Percentiles rank a stretch among this genome's conserved stretches.
These are phyloP conservation scores for Protomyctophum bolini DNA, from an alignment of 2,113 vertebrate genomes.

Conservation along the genomic window DNA sequence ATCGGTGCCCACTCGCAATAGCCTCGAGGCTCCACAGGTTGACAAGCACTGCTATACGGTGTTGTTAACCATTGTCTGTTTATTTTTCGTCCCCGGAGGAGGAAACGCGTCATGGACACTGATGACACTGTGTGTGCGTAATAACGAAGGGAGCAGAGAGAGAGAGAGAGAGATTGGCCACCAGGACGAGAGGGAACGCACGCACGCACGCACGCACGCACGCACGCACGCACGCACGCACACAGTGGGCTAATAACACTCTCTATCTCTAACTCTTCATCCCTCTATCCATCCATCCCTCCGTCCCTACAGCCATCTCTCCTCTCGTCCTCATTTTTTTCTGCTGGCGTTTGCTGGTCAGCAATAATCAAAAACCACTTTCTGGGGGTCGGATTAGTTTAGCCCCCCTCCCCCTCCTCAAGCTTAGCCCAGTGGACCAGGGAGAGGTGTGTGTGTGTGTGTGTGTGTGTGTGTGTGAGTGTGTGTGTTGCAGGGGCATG, in stretches of 20 bases:
- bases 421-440: conserved; percentile 99
- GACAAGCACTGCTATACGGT: no score
- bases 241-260: conserved; percentile 69
- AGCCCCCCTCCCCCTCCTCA: conserved; percentile 79
- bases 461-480: conserved; percentile 39
- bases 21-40: no score
- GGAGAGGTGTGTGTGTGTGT: conserved; percentile 57
- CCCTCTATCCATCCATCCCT: conserved; percentile 1
- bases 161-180: conserved; percentile 21
- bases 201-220: no score
- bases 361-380: conserved; percentile 99
- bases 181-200: background rate
- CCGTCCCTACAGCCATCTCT: conserved; percentile 56
- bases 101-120: conserved; percentile 59
- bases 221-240: no score
- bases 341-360: conserved; percentile 98
- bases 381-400: conserved; percentile 95
- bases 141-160: conserved; percentile 72
- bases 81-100: no score
- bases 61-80: no score
- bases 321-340: conserved; percentile 58
- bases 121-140: conserved; percentile 58
- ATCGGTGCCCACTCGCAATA: no score
- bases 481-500: conserved; percentile 8
- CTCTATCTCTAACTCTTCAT: conserved; percentile 47